Base-by-base conservation (phyloP, 2,113 vertebrate genomes). In the Centropus unirufus region DNA sequence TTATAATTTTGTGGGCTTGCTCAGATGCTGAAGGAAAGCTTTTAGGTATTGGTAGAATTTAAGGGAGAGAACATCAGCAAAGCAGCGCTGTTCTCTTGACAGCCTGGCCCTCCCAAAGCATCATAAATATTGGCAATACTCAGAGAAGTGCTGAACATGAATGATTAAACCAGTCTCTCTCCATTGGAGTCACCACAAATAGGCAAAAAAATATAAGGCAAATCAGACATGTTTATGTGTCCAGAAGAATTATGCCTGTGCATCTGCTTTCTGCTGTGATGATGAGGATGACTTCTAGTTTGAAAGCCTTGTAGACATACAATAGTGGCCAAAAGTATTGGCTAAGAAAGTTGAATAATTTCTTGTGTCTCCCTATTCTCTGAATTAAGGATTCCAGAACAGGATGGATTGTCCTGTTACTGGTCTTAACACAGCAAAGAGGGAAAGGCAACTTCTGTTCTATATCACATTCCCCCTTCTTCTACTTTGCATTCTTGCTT, bases 1-100 rank as follows among this genome's bases (percentile, higher is more conserved):
- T 66, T 73, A 49, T 91, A 78, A 90, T 92, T 95, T 68, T 51
- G 80, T 79, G 59, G 70, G 83, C 96, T 96, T 95, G 80, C 84
- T 93, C 70, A 77, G 86, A 77, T 89, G 84, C 80, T 6, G 54
- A 49, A 44, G 84, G 94, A 42, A 97, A 59, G 61, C 81, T 95
- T 96, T 89, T 11, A 24, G 75, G 59, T 80, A 91, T 89, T 14
- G 6, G 73, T 80, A 73, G 76, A 81, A 91, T 87, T 66, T 52
- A 58, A 49, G 78, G 32, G 54, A 5, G 4, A 93, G 69, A 91
- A 90, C 29, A 12, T 2, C 17, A 77, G 22, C 40, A 72, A 24
- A 36, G 59, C 69, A 92, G 91, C 51, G 86, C 7, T 30, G 62
- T 8, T 29, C 34, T 89, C 83, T 44, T 94, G 67, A 90, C 22